Conservation (phyloP, 2,113 vertebrate species). For the Asarcornis scutulata region DNA sequence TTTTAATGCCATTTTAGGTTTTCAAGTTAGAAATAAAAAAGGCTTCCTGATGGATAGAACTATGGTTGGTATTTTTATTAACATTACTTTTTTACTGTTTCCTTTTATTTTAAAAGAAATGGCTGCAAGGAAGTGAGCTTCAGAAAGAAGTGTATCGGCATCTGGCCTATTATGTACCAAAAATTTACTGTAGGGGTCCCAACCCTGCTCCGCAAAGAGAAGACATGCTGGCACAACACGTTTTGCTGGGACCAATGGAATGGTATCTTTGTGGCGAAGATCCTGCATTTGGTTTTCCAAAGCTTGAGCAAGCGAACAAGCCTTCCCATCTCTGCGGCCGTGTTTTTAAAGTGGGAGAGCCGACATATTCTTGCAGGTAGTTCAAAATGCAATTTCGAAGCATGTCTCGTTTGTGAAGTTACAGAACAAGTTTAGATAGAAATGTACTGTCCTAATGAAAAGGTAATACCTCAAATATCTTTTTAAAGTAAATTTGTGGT, state of each 20-base stretch:
- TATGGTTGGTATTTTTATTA: neutral
- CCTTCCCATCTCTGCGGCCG: conserved; percentile 94
- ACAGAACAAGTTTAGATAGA: neutral
- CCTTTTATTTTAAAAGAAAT: conserved; percentile 80
- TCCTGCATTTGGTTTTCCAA: conserved; percentile 85
- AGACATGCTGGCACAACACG: conserved; percentile 88
- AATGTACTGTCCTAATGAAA: neutral
- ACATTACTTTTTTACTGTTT: conserved; percentile 27
- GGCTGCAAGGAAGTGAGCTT: conserved; percentile 89
- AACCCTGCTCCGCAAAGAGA: conserved; percentile 88
- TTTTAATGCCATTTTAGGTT: neutral
- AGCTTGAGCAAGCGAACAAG: conserved; percentile 89
- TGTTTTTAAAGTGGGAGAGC: conserved; percentile 97
- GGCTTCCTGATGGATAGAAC: neutral
- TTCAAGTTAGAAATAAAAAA: neutral
- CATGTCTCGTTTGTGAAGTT: neutral
- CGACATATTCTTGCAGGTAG: conserved; percentile 98
- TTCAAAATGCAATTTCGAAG: neutral
- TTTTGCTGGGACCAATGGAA: conserved; percentile 91
- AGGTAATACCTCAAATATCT: neutral
- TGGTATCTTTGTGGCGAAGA: conserved; percentile 96
- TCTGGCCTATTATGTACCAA: conserved; percentile 90
- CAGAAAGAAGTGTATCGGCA: conserved; percentile 89
- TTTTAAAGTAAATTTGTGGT: neutral
- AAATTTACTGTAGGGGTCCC: conserved; percentile 91